Base-by-base conservation (phyloP, 2,113 vertebrate species). In the Bubo scandiacus region DNA sequence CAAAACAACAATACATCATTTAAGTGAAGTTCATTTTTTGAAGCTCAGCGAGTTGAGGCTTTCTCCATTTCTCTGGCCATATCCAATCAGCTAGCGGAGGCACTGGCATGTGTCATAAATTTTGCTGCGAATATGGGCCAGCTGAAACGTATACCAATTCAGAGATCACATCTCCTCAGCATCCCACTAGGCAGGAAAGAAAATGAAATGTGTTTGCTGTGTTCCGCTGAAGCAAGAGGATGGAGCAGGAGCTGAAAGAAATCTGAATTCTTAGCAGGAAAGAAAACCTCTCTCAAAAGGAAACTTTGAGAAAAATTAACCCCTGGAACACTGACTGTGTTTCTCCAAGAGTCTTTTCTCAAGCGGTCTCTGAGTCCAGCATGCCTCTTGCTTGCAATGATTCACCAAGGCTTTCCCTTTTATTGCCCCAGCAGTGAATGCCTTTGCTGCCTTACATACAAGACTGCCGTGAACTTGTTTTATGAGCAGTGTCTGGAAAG, bases 1-100 rank as follows among this genome's bases (percentile, higher is more conserved):
- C 87, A 92, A 94, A 97, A 90, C 73, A 97, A 81, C 77, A 94
- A 95, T 95, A 84, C 86, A 94, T 93, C 90, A 97, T 80, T 94
- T 92, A 78, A 81, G 71, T 55, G 43, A 92, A 74, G 96, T 97
- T 93, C 55, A 95, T 91, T 94, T 94, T 74, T 72, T 95, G 92
- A 96, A 94, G 52, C 86, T 95, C 72, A 59, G 68, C 2, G 55
- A 93, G 72, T 89, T 93, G 59, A 90, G 43, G 83, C 73, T 92
- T 95, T 93, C 91, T 90, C 79, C 32, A 85, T 80, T 96, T 96
- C 52, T 74, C 91, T 91, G 66, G 65, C 80, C 5, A 1, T 42
- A 87, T 51, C 86, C 90, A 97, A 93, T 80, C 88, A 88, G 25
- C 38, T 78, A 42, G 30, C 10, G 4, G 25, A 95, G 84, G 83